Conservation (phyloP, 2,113 vertebrate genomes). For the Cyphomyrus plagiostoma region DNA sequence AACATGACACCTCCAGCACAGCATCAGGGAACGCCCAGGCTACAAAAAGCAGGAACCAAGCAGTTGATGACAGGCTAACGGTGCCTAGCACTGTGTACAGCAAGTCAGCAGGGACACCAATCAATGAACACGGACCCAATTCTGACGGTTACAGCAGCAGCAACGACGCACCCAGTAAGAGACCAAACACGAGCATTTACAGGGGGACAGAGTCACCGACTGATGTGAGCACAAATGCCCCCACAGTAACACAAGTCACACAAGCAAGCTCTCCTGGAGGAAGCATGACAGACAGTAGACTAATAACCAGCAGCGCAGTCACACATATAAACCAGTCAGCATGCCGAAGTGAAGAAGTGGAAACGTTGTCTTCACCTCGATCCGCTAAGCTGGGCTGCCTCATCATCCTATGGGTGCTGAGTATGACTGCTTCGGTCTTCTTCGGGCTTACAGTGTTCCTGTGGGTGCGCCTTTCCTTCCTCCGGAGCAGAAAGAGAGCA, state of each 20-base stretch:
- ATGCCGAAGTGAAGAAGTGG: not conserved
- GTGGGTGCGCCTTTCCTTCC: slow-evolving; percentile 33
- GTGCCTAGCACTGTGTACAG: not conserved
- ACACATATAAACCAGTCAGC: not conserved
- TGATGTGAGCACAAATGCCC: not conserved
- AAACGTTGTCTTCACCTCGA: not conserved
- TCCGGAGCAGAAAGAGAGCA: slow-evolving; percentile 5
- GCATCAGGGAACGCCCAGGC: not conserved
- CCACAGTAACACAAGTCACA: not conserved
- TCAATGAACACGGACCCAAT: not conserved
- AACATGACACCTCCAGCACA: not conserved
- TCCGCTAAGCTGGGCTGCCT: slow-evolving; percentile 32
- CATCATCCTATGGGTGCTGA: slow-evolving; percentile 36
- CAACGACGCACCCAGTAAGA: not conserved
- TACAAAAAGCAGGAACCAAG: not conserved
- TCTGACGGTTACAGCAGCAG: not conserved
- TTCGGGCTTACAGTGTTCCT: slow-evolving; percentile 41
- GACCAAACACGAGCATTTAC: too few relatives aligned
- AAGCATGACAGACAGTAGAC: not conserved
- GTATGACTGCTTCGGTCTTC: slow-evolving; percentile 35
- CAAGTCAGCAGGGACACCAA: not conserved
- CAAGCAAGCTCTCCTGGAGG: not conserved
- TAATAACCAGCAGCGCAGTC: not conserved
- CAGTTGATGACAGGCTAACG: not conserved
- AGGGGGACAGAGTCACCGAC: not conserved